Evolutionary conservation across 2,888 invertebrate species (phyloP).

Genomic region (Morinoia aosen): DNA sequence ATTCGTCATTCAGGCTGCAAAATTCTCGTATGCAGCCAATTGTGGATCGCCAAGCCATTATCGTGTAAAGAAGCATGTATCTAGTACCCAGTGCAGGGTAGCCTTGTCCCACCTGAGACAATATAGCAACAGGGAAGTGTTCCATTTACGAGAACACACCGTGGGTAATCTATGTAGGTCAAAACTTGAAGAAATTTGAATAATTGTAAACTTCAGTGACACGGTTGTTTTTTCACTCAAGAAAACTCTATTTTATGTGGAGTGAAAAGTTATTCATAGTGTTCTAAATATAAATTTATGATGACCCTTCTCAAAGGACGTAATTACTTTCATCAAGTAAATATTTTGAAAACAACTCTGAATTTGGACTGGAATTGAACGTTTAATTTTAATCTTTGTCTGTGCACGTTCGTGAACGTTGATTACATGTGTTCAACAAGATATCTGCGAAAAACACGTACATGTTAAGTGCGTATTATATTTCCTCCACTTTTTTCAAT

Average conservation of each 20-base stretch:
- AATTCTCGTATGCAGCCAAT: no score
- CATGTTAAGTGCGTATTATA: no score
- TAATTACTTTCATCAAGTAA: no score
- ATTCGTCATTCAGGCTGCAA: no score
- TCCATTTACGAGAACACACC: background rate
- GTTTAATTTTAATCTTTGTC: no score
- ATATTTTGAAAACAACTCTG: no score
- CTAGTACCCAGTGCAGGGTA: background rate
- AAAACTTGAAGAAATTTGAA: background rate
- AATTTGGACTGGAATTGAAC: no score
- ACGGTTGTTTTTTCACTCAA: background rate
- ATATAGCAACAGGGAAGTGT: background rate
- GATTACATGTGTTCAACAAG: no score
- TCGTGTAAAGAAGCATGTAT: background rate
- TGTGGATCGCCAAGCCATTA: no score
- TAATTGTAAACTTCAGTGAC: background rate
- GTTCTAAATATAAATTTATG: background rate
- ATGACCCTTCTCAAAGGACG: background rate
- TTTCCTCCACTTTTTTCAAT: no score
- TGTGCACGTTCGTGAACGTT: no score
- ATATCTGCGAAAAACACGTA: no score
- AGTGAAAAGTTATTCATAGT: background rate
- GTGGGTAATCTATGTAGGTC: background rate
- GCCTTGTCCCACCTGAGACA: background rate
- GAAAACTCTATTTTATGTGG: background rate